A percentile compares a stretch with the other conserved stretches of the same genome.
phyloP scores from a whole-genome alignment of 2,888 invertebrate genomes.

The Sphinx pinastri region DNA sequence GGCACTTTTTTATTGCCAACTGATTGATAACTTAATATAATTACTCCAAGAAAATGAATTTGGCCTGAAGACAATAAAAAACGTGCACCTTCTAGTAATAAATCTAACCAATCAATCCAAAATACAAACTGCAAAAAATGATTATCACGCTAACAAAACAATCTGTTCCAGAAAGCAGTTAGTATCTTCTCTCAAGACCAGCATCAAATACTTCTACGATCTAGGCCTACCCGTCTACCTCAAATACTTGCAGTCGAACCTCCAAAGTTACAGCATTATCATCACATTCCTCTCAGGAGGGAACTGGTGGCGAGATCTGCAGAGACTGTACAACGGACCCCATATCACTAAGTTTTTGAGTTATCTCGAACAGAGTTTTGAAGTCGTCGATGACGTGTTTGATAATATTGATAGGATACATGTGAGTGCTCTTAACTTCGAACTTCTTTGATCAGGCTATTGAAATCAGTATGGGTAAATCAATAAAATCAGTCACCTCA shows the following conservation, averaged over 20 bases:
- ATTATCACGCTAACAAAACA: background rate
- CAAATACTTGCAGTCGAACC: slow-evolving; percentile 67
- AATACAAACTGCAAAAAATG: too few relatives aligned
- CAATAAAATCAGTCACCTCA: too few relatives aligned
- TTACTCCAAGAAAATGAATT: too few relatives aligned
- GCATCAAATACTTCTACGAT: slow-evolving; percentile 67
- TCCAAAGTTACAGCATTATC: slow-evolving; percentile 64
- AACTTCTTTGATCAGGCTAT: background rate
- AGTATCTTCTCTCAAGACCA: slow-evolving; percentile 51
- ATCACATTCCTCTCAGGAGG: slow-evolving; percentile 65
- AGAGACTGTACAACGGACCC: slow-evolving; percentile 60
- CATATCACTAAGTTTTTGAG: slow-evolving; percentile 60
- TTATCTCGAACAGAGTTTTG: slow-evolving; percentile 63
- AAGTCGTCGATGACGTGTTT: slow-evolving; percentile 64
- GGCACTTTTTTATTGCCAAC: too few relatives aligned
- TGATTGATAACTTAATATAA: too few relatives aligned
- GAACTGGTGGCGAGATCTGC: slow-evolving; percentile 71
- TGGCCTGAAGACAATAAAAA: too few relatives aligned
- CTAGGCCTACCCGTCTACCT: slow-evolving; percentile 66
- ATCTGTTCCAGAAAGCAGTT: slow-evolving; percentile 59
- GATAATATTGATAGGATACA: slow-evolving; percentile 72
- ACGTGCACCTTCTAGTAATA: too few relatives aligned
- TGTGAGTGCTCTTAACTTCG: slow-evolving; percentile 53
- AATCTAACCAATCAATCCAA: too few relatives aligned
- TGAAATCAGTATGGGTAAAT: background rate